Evolutionary conservation across 2,888 invertebrate species (phyloP).

Genomic region (Kryphioiulus occultus): DNA sequence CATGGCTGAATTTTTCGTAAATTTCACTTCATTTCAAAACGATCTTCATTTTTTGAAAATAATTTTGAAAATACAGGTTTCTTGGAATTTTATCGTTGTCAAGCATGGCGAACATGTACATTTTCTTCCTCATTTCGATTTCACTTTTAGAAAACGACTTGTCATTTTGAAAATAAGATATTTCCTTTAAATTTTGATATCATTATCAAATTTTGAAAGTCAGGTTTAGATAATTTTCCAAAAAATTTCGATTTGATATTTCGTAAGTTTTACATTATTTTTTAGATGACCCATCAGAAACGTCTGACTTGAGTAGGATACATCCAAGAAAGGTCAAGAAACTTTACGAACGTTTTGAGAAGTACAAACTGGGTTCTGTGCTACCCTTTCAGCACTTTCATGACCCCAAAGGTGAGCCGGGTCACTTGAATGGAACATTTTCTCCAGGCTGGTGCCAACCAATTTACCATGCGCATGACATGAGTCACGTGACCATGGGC

Average conservation of each 20-base stretch:
- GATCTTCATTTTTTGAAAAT: no score
- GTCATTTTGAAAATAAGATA: no score
- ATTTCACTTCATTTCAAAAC: no score
- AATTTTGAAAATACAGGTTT: no score
- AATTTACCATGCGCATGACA: background rate
- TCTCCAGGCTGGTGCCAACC: constrained; percentile 55
- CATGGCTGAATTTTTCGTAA: no score
- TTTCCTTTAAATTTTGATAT: no score
- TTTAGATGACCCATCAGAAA: constrained; percentile 58
- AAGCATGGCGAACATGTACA: no score
- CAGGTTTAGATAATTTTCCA: no score
- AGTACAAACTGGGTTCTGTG: constrained; percentile 55
- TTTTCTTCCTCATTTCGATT: background rate
- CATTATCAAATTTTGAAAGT: no score
- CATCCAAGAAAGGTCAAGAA: constrained; percentile 56
- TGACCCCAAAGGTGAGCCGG: constrained; percentile 54
- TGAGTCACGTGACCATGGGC: background rate
- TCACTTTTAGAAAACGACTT: no score
- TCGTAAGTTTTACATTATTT: background rate
- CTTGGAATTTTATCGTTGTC: no score
- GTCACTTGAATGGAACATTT: constrained; percentile 52
- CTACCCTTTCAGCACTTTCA: constrained; percentile 54
- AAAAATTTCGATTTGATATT: background rate
- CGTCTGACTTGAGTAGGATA: constrained; percentile 55
- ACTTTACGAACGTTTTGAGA: constrained; percentile 55